phyloP scores from a whole-genome alignment of 2,113 vertebrate genomes.

The Pygoscelis adeliae region DNA sequence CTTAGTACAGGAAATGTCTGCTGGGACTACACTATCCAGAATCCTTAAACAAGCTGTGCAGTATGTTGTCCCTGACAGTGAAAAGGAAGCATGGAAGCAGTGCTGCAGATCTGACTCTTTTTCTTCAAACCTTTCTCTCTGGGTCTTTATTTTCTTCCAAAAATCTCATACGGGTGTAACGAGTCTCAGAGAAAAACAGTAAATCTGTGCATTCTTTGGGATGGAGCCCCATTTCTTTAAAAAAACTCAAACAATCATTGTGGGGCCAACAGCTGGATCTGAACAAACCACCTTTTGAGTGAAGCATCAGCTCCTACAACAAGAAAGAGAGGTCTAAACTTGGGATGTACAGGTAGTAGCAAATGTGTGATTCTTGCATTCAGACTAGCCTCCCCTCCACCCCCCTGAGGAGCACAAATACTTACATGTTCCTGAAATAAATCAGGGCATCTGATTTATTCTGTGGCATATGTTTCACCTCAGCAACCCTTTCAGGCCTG shows the following conservation, averaged over 20 bases:
- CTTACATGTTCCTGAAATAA: not conserved
- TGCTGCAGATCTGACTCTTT: not conserved
- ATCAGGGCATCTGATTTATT: not conserved
- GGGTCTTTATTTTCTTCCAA: not conserved
- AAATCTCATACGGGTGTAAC: not conserved
- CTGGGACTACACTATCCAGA: slow-evolving; percentile 32
- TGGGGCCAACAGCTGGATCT: not conserved
- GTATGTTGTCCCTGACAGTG: not conserved
- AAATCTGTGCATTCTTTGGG: not conserved
- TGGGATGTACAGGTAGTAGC: not conserved
- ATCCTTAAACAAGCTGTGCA: slow-evolving; percentile 39
- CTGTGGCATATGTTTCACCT: not conserved
- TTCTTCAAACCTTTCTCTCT: not conserved
- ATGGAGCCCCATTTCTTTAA: not conserved
- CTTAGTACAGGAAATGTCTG: slow-evolving; percentile 37
- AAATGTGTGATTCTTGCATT: not conserved
- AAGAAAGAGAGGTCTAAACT: not conserved
- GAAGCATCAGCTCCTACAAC: not conserved
- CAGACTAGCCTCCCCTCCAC: not conserved
- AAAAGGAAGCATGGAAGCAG: not conserved
- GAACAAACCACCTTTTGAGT: not conserved
- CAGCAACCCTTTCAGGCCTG: not conserved
- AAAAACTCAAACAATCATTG: not conserved
- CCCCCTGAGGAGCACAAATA: not conserved
- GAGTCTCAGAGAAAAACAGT: not conserved